Conservation (phyloP, 2,797 vertebrate species). For the Meda fulgida region DNA sequence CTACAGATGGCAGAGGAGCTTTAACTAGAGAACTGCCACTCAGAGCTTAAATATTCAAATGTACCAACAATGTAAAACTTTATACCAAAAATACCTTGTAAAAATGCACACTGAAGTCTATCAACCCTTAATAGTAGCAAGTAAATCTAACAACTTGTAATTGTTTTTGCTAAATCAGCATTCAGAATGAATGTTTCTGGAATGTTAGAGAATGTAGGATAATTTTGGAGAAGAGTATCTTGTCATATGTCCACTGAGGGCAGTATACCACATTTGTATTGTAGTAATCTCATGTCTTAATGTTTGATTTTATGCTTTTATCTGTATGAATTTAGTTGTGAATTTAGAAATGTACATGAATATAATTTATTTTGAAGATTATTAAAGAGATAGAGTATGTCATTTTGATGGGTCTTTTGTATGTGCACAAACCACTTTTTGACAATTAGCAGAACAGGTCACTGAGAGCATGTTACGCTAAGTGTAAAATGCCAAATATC, state of each 20-base stretch:
- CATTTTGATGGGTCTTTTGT: background rate
- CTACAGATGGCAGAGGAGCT: constrained; percentile 96
- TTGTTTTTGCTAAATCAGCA: constrained; percentile 26
- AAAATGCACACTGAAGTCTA: constrained; percentile 42
- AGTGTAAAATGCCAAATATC: background rate
- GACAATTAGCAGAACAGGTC: background rate
- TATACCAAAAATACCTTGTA: constrained; percentile 48
- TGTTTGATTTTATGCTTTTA: constrained; percentile 42
- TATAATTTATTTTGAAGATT: constrained; percentile 61
- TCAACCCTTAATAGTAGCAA: constrained; percentile 23
- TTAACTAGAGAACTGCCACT: constrained; percentile 69
- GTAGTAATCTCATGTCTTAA: constrained; percentile 32
- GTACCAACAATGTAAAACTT: constrained; percentile 8
- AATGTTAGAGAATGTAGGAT: constrained; percentile 1
- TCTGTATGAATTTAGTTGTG: constrained; percentile 49
- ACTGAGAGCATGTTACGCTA: background rate
- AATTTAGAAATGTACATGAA: constrained; percentile 58
- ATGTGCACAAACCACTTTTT: background rate
- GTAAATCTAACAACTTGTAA: constrained; percentile 29
- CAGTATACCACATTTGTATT: constrained; percentile 27
- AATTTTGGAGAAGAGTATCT: background rate
- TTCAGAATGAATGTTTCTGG: constrained; percentile 17
- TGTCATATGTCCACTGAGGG: background rate
- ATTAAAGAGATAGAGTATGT: constrained; percentile 47
- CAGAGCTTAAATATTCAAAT: background rate